These are phyloP conservation scores for Drosophila fulvimacula DNA, from an alignment of 2,888 invertebrate genomes.

Conservation along the genomic window DNA sequence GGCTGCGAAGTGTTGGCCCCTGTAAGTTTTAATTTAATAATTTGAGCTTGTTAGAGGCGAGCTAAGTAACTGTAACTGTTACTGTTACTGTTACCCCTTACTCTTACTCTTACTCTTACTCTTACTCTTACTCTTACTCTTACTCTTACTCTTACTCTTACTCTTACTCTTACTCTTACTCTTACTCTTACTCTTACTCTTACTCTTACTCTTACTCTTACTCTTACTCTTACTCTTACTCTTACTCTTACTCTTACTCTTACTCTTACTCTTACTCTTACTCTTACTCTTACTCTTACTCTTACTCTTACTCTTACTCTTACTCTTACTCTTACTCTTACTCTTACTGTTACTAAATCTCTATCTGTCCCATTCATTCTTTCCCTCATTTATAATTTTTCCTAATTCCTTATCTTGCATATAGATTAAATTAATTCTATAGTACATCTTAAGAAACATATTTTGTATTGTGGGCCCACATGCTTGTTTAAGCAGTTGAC, in stretches of 20 bases:
- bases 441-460: not conserved
- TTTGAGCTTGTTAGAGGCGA: not conserved
- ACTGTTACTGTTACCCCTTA: not conserved
- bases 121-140: not conserved
- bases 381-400: too few species aligned
- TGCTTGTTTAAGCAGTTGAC: constrained; percentile 4
- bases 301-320: not conserved
- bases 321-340: not conserved
- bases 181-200: not conserved
- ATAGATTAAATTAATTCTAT: not conserved
- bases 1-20: not conserved
- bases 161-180: not conserved
- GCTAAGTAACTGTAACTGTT: not conserved
- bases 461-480: not conserved
- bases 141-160: not conserved
- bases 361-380: too few species aligned
- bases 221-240: not conserved
- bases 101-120: not conserved
- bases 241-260: not conserved
- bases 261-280: not conserved
- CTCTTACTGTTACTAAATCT: not conserved
- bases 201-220: not conserved
- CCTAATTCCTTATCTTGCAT: not conserved
- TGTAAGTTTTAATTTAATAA: not conserved
- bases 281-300: not conserved